phyloP scores from a whole-genome alignment of 2,797 vertebrate species.

The Falco peregrinus region DNA sequence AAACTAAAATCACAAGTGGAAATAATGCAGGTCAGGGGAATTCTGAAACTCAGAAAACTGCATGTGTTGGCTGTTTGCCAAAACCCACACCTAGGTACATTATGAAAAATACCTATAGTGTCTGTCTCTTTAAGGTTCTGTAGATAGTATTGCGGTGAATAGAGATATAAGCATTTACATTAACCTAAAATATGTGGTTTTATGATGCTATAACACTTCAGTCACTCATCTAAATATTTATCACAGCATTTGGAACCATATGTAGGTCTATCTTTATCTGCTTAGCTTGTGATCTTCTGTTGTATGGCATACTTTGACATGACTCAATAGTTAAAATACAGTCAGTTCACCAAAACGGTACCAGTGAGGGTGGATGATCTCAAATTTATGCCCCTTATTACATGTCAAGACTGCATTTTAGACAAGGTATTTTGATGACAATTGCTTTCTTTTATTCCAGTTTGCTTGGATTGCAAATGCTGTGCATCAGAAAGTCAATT shows the following conservation, averaged over 20 bases:
- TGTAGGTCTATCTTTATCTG: background rate
- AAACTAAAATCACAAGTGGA: conserved; percentile 36
- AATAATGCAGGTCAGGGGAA: conserved; percentile 46
- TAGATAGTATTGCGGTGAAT: background rate
- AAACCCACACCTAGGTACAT: background rate
- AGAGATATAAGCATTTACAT: background rate
- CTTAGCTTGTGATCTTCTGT: background rate
- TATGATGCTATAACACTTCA: background rate
- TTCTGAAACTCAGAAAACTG: background rate
- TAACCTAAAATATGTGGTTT: background rate
- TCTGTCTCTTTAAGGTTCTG: background rate
- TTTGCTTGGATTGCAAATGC: background rate
- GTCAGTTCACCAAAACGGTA: background rate
- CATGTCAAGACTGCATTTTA: background rate
- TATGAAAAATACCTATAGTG: background rate
- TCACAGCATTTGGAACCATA: background rate
- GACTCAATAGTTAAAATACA: background rate
- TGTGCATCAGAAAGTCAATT: background rate
- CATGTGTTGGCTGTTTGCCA: background rate
- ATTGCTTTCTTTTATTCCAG: background rate
- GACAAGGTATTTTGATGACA: background rate
- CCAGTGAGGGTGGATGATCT: background rate
- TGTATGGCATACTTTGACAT: background rate
- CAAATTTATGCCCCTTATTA: background rate
- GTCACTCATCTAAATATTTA: conserved; percentile 7